Evolutionary conservation across 2,797 vertebrate species (phyloP).

Genomic region (Pipistrellus pygmaeus): DNA sequence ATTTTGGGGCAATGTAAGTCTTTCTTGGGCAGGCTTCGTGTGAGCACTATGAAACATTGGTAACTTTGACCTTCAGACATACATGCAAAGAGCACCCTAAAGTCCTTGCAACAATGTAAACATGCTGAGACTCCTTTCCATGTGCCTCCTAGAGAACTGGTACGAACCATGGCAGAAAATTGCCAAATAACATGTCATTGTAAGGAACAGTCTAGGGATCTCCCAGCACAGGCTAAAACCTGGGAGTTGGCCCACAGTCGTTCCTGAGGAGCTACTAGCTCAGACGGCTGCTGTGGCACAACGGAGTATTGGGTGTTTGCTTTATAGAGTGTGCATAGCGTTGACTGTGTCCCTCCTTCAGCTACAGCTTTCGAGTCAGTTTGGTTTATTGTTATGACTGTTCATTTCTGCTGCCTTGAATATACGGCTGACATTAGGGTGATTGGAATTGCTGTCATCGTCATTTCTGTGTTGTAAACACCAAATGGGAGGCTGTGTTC

Average conservation of each 20-base stretch:
- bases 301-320: constrained; percentile 29
- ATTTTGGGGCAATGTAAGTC: neutral
- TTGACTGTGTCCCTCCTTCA: constrained; percentile 70
- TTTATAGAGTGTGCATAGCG: constrained; percentile 67
- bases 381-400: constrained; percentile 72
- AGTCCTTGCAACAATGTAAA: neutral
- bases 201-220: no score
- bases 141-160: neutral
- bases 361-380: constrained; percentile 67
- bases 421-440: constrained; percentile 68
- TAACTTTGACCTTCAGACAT: neutral
- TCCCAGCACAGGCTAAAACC: neutral
- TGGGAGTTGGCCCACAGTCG: neutral
- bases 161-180: neutral
- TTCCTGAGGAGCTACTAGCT: constrained; percentile 2
- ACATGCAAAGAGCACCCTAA: neutral
- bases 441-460: constrained; percentile 45
- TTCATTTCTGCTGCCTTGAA: constrained; percentile 66
- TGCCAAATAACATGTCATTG: neutral
- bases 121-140: neutral
- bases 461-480: constrained; percentile 51
- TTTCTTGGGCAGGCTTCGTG: neutral
- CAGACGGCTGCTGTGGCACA: neutral
- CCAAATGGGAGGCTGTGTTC: constrained; percentile 7
- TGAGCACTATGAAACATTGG: neutral